Evolutionary conservation across 2,113 vertebrate genomes (phyloP), one percentile per base, ranked within the genome.

Genomic region (Ophiodon elongatus): DNA sequence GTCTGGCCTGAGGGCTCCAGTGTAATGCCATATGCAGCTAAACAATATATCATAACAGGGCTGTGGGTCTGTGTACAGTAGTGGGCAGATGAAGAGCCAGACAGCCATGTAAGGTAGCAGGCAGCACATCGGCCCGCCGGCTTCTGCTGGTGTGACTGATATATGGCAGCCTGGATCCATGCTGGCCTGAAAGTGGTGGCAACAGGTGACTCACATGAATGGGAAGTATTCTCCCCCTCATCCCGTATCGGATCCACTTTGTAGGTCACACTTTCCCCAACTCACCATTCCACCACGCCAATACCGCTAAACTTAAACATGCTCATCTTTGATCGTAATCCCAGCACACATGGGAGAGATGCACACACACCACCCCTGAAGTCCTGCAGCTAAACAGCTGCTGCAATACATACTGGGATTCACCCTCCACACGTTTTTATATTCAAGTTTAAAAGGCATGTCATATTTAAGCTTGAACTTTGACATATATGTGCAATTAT

Each of bases 21-120:
- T 4, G 10, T 57, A 83, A 87, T 82, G 84, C 88, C 90, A 88
- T 81, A 73, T 66, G 83, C 90, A 91, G 89, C 73, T 10, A 81
- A 93, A 89, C 91, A 92, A 92, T 91, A 79, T 87, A 88, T 93
- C 92, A 94, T 85, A 87, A 69, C 89, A 84, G 80, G 74, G 63
- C 86, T 86, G 88, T 83, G 89, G 86, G 65, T 91, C 82, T 92
- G 94, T 92, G 92, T 89, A 88, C 80, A 83, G 67, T 56, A 57
- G 80, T 85, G 85, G 93, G 88, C 84, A 89, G 91, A 90, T 82
- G 90, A 87, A 82, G 81, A 92, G 91, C 87, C 83, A 87, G 74
- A 84, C 90, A 82, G 83, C 93, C 94, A 92, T 94, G 91, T 94
- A 94, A 90, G 94, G 94, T 91, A 94, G 85, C 89, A 87, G 83